Base-by-base conservation (phyloP, 30 jellyfish, hydroid and myxozoan genomes). In the Mastigias papua region DNA sequence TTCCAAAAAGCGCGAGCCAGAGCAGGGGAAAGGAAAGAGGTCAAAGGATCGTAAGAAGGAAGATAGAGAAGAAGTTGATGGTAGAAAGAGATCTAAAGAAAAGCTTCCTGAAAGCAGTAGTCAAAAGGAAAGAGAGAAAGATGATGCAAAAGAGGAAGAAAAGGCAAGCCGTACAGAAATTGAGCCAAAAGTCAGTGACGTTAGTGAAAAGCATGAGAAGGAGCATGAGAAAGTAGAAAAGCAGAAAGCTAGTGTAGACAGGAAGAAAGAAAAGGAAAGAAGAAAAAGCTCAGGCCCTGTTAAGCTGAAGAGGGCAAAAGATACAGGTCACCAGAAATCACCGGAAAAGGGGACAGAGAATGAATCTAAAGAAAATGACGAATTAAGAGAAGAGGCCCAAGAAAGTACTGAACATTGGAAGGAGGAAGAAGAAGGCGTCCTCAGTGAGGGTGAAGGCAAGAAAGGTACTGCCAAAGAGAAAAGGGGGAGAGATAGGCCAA, bases 221-320 rank as follows among this genome's bases (percentile, higher is more conserved):
- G 69, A 31, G 69, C 42, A 48, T 28, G 60, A 67, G 22, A 57
- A 23, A 22, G 32, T 19, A 32, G 60, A 30, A 11, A 48, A 67
- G 27, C 72, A 35, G 48, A 19, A 26, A 23, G 42, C 28, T 0
- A 73, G 42, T 26, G 29, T 20, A 29, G 76, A 37, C 23, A 57
- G 33, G 16, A 28, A 48, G 76, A 71, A 66, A 31, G 84, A 54
- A 25, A 46, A 48, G 0, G 86, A 84, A 32, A 35, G 71, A 34
- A 84, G 87, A 25, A 84, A 30, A 61, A 57, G 93, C 50, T 30
- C 79, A 28, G 93, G 93, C 32, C 93, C 93, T 2, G 93, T 84
- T 35, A 84, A 70, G 82, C 72, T 84, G 57, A 84, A 84, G 35
- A 51, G 93, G 61, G 69, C 85, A 57, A 84, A 84, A 35, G 93